Evolutionary conservation across 1,140 invertebrate species (phyloP).

Genomic region (Pseudachorutes palmiensis): DNA sequence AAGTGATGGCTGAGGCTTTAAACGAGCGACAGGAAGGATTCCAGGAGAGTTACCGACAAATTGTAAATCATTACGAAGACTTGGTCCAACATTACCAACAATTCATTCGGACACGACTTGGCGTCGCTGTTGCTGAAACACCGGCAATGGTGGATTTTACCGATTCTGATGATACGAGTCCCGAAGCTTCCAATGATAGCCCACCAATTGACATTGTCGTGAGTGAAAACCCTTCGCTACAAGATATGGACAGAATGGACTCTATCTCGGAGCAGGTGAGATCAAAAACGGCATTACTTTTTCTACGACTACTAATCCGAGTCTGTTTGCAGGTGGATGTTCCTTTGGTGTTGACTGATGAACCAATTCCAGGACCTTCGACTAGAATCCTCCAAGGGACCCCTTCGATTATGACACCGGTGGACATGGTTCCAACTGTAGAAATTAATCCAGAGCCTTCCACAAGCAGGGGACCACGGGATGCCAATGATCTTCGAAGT

Average conservation of each 20-base stretch:
- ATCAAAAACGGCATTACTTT: no score
- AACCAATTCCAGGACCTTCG: not conserved
- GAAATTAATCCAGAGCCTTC: not conserved
- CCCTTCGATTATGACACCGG: not conserved
- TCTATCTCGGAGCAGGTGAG: no score
- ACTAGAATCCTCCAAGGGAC: not conserved
- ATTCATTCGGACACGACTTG: slow-evolving; percentile 28
- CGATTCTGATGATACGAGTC: no score
- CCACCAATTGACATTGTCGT: slow-evolving; percentile 7
- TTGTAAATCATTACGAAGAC: slow-evolving; percentile 37
- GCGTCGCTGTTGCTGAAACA: not conserved
- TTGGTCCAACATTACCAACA: slow-evolving; percentile 36
- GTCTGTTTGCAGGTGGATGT: no score
- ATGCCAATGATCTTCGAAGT: slow-evolving; percentile 25
- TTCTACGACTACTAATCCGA: no score
- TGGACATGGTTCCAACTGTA: not conserved
- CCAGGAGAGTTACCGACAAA: slow-evolving; percentile 35
- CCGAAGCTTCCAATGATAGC: not conserved
- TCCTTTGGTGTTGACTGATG: slow-evolving; percentile 7
- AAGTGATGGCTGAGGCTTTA: slow-evolving; percentile 16
- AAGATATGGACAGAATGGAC: no score
- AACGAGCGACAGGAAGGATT: slow-evolving; percentile 34
- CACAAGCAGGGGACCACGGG: slow-evolving; percentile 12
- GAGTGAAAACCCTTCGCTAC: slow-evolving; percentile 7
- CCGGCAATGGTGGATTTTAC: not conserved